These are phyloP conservation scores for Smithornis capensis DNA, from an alignment of 2,113 vertebrate species.

Conservation along the genomic window DNA sequence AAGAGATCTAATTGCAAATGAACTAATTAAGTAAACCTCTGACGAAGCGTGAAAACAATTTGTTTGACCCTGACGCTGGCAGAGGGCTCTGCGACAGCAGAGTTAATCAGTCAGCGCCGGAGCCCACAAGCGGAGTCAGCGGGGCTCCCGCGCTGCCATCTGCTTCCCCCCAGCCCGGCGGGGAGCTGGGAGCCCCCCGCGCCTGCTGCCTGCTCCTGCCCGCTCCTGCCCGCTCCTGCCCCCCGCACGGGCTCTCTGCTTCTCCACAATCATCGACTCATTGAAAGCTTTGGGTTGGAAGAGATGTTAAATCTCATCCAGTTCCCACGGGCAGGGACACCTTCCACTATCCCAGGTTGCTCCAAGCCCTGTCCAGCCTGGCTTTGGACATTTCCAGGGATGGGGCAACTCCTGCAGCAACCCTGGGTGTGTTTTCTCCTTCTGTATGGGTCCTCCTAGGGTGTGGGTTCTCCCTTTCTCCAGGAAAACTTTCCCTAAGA, in stretches of 20 bases:
- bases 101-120: constrained; percentile 85
- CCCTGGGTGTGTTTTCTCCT: not conserved
- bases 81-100: constrained; percentile 73
- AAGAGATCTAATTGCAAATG: constrained; percentile 88
- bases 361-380: not conserved
- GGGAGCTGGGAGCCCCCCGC: not conserved
- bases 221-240: not conserved
- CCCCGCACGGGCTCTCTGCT: not conserved
- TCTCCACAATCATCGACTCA: not conserved
- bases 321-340: not conserved
- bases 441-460: rapidly evolving
- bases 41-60: constrained; percentile 88
- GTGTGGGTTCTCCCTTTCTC: not conserved
- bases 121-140: constrained; percentile 74
- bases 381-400: rapidly evolving
- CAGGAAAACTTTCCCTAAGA: rapidly evolving
- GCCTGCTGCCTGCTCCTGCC: not conserved
- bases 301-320: not conserved
- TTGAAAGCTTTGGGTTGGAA: rapidly evolving
- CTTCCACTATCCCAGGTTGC: not conserved
- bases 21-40: constrained; percentile 89
- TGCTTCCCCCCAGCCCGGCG: constrained; percentile 37
- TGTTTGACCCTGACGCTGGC: constrained; percentile 84
- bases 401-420: not conserved
- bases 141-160: constrained; percentile 71